These are phyloP conservation scores for Dendropsophus ebraccatus DNA, from an alignment of 2,113 vertebrate genomes.

Conservation along the genomic window DNA sequence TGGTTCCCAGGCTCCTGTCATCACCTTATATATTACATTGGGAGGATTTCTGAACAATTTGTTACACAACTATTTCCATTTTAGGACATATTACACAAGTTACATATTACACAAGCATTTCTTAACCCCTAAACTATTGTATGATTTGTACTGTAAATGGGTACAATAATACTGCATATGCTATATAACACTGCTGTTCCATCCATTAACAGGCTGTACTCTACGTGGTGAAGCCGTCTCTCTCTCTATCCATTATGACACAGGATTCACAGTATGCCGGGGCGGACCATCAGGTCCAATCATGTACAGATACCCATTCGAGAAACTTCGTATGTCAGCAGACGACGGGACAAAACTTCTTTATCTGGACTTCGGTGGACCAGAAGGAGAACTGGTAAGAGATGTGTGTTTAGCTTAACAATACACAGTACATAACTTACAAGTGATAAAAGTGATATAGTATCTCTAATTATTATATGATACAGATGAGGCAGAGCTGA, in stretches of 20 bases:
- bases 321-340: constrained; percentile 91
- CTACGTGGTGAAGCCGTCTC: constrained; percentile 85
- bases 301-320: constrained; percentile 89
- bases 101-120: background rate
- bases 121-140: background rate
- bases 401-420: background rate
- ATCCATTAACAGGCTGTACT: constrained; percentile 79
- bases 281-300: constrained; percentile 69
- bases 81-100: background rate
- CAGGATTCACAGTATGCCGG: constrained; percentile 84
- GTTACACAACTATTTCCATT: background rate
- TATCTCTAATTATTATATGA: background rate
- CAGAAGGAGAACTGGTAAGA: constrained; percentile 94
- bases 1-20: background rate
- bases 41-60: background rate
- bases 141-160: background rate
- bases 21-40: background rate
- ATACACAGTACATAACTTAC: background rate
- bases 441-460: background rate
- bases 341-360: constrained; percentile 91
- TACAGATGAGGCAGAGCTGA: too few species aligned
- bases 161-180: background rate
- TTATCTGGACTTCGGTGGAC: constrained; percentile 94
- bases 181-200: background rate
- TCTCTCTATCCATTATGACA: constrained; percentile 92